phyloP scores from a whole-genome alignment of 1,140 invertebrate genomes.

The Drosophila kikkawai region DNA sequence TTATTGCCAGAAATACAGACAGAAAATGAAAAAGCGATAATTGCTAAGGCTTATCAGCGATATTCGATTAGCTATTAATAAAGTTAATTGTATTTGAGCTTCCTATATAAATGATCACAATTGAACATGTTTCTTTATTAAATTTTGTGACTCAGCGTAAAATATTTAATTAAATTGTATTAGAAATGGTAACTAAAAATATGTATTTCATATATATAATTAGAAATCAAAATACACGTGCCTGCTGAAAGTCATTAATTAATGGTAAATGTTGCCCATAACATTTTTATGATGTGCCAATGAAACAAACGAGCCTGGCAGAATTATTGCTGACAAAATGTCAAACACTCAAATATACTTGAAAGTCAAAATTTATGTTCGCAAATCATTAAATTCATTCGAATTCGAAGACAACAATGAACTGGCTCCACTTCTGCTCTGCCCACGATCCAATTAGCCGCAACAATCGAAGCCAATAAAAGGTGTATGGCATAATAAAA shows the following conservation, averaged over 20 bases:
- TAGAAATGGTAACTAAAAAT: background rate
- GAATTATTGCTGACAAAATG: slow-evolving; percentile 48
- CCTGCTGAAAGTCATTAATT: slow-evolving; percentile 59
- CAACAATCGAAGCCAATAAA: slow-evolving; percentile 20
- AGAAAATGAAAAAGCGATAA: background rate
- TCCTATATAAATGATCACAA: background rate
- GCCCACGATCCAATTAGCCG: slow-evolving; percentile 41
- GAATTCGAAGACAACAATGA: slow-evolving; percentile 12
- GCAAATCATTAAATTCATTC: slow-evolving; percentile 34
- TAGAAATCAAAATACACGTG: slow-evolving; percentile 49
- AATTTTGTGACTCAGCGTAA: background rate
- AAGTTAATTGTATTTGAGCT: slow-evolving; percentile 2
- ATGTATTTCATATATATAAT: background rate
- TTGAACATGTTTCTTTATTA: background rate
- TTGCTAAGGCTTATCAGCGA: slow-evolving; percentile 1
- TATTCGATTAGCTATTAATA: slow-evolving; percentile 2
- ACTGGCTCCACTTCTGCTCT: slow-evolving; percentile 1
- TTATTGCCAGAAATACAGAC: background rate
- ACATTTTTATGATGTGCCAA: slow-evolving; percentile 70
- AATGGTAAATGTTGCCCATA: slow-evolving; percentile 47
- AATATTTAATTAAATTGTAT: background rate
- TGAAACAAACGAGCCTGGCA: slow-evolving; percentile 60
- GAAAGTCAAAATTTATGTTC: slow-evolving; percentile 25
- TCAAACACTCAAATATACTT: slow-evolving; percentile 34
- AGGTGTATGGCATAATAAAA: slow-evolving; percentile 25